A percentile compares a stretch with the other conserved stretches of the same genome.
phyloP scores from a whole-genome alignment of 1,140 invertebrate species.

The Micrasema longulum region DNA sequence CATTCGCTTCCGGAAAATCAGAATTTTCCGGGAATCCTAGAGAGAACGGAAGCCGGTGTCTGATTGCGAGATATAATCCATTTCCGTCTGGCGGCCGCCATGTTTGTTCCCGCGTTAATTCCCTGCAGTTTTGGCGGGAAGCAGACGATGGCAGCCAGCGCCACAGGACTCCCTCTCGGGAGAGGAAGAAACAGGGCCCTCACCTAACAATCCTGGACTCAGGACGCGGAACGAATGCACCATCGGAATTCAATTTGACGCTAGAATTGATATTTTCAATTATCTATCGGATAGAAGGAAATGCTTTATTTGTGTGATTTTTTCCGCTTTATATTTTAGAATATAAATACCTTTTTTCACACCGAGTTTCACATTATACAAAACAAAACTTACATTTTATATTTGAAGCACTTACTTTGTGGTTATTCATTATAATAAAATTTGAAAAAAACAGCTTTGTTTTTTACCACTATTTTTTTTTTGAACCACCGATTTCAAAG shows the following conservation, averaged over 20 bases:
- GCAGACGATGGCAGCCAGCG: neutral
- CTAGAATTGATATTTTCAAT: slow-evolving; percentile 22
- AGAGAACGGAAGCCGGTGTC: neutral
- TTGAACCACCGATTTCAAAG: no score
- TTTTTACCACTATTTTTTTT: no score
- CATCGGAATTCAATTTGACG: slow-evolving; percentile 5
- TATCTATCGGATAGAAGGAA: neutral
- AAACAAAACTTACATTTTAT: no score
- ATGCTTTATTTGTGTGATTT: no score
- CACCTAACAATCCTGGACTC: neutral
- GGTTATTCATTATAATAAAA: no score
- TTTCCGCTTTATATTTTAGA: no score
- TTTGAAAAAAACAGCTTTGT: no score
- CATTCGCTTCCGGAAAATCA: neutral
- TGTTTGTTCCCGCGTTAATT: slow-evolving; percentile 3
- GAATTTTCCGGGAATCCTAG: neutral
- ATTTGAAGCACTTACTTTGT: no score
- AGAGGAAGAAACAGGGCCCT: neutral
- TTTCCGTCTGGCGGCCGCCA: slow-evolving; percentile 9
- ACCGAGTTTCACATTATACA: no score
- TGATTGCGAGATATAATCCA: slow-evolving; percentile 13
- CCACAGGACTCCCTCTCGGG: neutral
- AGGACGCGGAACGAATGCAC: neutral
- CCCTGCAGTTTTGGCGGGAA: neutral
- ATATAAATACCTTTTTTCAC: no score